Conservation (phyloP, 1,140 invertebrate genomes). For the Amyelois transitella region DNA sequence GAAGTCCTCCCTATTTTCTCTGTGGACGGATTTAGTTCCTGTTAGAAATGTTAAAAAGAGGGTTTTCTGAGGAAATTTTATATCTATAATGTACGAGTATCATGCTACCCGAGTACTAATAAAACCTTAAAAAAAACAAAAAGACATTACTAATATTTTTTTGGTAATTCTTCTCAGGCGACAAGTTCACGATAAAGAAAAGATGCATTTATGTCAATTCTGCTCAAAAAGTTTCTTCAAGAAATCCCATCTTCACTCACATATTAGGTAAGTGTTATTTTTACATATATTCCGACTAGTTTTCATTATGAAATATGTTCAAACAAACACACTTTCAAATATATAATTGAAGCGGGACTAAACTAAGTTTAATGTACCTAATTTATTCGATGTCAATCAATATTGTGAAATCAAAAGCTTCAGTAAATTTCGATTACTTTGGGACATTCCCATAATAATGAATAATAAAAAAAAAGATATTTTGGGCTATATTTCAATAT, state of each 20-base stretch:
- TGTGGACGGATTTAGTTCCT: no score
- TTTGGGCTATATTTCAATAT: no score
- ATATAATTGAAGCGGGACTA: no score
- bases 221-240: slow-evolving; percentile 65
- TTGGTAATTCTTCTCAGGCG: slow-evolving; percentile 32
- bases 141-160: slow-evolving; percentile 3
- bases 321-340: no score
- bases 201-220: slow-evolving; percentile 50
- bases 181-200: slow-evolving; percentile 57
- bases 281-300: no score
- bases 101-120: neutral
- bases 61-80: no score
- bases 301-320: no score
- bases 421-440: neutral
- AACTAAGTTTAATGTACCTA: neutral
- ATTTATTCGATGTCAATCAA: no score
- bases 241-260: slow-evolving; percentile 47
- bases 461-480: no score
- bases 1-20: no score
- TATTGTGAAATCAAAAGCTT: no score
- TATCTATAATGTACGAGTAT: neutral
- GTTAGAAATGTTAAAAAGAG: no score
- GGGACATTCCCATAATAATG: neutral
- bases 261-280: slow-evolving; percentile 44
- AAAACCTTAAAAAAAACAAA: neutral